Percentiles rank a stretch among this genome's conserved stretches.
phyloP scores from a whole-genome alignment of 1,140 invertebrate genomes.

The Piezodorus guildinii region DNA sequence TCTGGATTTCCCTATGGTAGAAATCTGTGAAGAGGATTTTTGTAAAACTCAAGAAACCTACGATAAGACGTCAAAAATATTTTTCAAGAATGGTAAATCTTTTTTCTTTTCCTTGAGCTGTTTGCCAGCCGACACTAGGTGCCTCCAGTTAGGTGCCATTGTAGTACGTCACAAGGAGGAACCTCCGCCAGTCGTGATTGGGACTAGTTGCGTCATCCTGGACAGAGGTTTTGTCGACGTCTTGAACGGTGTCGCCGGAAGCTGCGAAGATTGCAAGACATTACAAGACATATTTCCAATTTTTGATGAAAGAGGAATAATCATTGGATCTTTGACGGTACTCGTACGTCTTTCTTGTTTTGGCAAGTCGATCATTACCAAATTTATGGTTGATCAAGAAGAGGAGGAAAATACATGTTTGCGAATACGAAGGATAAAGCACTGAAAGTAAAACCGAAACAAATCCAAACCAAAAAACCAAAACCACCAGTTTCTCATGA shows the following conservation, averaged over 20 bases:
- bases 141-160: not conserved
- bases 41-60: conserved; percentile 29
- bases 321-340: conserved; percentile 41
- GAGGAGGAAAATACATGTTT: conserved; percentile 21
- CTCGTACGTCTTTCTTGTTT: conserved; percentile 49
- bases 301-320: conserved; percentile 34
- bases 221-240: conserved; percentile 31
- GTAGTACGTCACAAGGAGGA: not conserved
- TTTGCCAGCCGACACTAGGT: not conserved
- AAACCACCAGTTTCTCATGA: no score
- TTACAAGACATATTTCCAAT: conserved; percentile 45
- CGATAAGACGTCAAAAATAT: conserved; percentile 27
- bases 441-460: no score
- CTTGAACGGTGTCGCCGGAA: conserved; percentile 23
- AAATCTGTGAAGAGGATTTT: conserved; percentile 32
- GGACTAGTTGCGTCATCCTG: conserved; percentile 31
- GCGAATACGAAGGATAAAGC: no score
- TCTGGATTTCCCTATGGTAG: conserved; percentile 32
- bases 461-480: conserved; percentile 18
- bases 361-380: conserved; percentile 50
- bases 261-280: conserved; percentile 33
- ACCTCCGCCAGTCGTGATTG: conserved; percentile 30
- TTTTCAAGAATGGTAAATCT: conserved; percentile 37
- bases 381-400: conserved; percentile 41
- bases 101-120: conserved; percentile 35